phyloP scores from a whole-genome alignment of 2,888 invertebrate species.

The Drosophila flavopinicola region DNA sequence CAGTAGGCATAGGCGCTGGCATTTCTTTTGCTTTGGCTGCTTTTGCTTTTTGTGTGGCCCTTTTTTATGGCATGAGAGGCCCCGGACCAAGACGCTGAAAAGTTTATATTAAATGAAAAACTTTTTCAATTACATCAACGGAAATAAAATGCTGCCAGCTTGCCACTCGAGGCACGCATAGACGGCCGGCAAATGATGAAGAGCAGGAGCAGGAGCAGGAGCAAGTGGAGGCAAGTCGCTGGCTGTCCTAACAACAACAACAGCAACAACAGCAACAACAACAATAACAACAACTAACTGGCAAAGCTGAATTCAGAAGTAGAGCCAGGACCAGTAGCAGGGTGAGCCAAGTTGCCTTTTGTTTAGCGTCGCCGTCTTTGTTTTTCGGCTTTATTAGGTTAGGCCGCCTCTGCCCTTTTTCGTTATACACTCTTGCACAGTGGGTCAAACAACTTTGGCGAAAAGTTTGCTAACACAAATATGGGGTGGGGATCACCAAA shows the following conservation, averaged over 20 bases:
- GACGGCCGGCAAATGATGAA: conserved; percentile 10
- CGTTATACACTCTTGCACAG: conserved; percentile 31
- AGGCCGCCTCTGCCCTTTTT: conserved; percentile 48
- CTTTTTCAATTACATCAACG: conserved; percentile 82
- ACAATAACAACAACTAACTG: conserved; percentile 39
- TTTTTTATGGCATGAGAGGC: conserved; percentile 47
- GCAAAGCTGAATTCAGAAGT: conserved; percentile 36
- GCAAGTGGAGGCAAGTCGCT: too few species aligned
- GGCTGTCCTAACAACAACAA: conserved; percentile 24
- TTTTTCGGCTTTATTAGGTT: conserved; percentile 78
- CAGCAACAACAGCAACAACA: conserved; percentile 11
- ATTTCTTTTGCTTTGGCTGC: conserved; percentile 44
- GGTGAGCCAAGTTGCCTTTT: too few species aligned
- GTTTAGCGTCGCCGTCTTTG: conserved; percentile 68
- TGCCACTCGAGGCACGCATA: conserved; percentile 73
- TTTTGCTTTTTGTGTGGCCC: conserved; percentile 18
- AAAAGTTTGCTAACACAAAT: conserved; percentile 4
- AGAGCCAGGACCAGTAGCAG: background rate
- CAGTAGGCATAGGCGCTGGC: conserved; percentile 43
- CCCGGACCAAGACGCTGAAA: conserved; percentile 68
- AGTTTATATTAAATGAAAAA: conserved; percentile 82
- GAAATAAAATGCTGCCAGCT: conserved; percentile 79
- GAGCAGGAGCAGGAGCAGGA: background rate
- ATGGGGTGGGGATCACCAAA: background rate
- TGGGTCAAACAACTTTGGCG: conserved; percentile 25